Conservation (phyloP, 1,140 invertebrate genomes). For the Hirudo medicinalis region DNA sequence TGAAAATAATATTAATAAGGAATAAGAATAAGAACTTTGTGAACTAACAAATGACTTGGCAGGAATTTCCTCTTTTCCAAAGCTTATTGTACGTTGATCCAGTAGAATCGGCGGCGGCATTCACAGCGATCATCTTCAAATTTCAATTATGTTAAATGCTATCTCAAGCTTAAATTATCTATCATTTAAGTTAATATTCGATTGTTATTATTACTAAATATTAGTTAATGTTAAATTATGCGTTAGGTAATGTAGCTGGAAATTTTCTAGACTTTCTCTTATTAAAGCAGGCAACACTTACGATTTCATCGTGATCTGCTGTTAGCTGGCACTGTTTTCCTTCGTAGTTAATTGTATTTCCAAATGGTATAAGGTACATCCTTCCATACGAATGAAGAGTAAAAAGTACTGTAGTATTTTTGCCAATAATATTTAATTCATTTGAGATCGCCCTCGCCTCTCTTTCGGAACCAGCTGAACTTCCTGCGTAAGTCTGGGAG, state of each 20-base stretch:
- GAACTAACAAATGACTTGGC: constrained; percentile 18
- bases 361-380: constrained; percentile 10
- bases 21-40: background rate
- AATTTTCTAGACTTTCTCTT: no score
- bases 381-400: constrained; percentile 16
- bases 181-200: background rate
- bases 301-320: constrained; percentile 12
- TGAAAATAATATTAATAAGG: background rate
- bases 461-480: constrained; percentile 2
- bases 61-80: constrained; percentile 13
- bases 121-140: constrained; percentile 2
- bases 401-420: background rate
- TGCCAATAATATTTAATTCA: background rate
- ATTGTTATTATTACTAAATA: no score
- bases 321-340: background rate
- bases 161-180: background rate
- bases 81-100: background rate
- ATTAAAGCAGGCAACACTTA: background rate
- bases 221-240: no score
- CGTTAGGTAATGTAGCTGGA: no score
- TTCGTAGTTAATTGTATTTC: constrained; percentile 15
- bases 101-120: constrained; percentile 9
- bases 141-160: background rate
- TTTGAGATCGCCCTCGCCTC: background rate
- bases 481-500: constrained; percentile 11